Evolutionary conservation across 2,113 vertebrate genomes (phyloP).

Genomic region (Axis porcinus): DNA sequence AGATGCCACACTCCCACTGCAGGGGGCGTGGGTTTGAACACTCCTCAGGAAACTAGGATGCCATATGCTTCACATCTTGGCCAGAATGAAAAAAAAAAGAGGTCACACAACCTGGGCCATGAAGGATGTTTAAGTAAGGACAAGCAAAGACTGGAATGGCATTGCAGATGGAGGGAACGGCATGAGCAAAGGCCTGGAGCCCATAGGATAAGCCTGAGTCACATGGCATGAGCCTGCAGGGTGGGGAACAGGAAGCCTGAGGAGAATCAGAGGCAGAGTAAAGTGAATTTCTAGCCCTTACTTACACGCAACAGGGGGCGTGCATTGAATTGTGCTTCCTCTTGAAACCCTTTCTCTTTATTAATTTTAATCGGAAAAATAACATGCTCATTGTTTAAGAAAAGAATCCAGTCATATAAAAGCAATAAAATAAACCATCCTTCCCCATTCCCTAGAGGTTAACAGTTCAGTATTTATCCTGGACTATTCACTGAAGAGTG

Average conservation of each 20-base stretch:
- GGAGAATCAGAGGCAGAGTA: not conserved
- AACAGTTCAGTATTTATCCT: not conserved
- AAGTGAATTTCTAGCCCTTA: not conserved
- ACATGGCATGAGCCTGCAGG: accelerated
- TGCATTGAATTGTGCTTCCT: not conserved
- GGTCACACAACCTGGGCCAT: not conserved
- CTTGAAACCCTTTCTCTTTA: not conserved
- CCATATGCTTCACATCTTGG: not conserved
- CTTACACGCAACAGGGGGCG: not conserved
- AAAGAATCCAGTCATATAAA: not conserved
- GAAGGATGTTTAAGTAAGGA: not conserved
- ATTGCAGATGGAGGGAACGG: not conserved
- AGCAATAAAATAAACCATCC: not conserved
- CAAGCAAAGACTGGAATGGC: not conserved
- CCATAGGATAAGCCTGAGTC: not conserved
- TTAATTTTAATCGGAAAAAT: not conserved
- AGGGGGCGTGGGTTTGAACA: not conserved
- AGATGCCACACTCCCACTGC: not conserved
- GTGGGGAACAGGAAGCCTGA: not conserved
- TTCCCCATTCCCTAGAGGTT: not conserved
- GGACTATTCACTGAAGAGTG: not conserved
- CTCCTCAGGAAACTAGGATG: not conserved
- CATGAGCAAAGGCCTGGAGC: not conserved
- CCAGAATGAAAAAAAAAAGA: not conserved
- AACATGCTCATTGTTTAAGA: not conserved